phyloP scores from a whole-genome alignment of 2,888 invertebrate genomes.

The Sympetrum striolatum region DNA sequence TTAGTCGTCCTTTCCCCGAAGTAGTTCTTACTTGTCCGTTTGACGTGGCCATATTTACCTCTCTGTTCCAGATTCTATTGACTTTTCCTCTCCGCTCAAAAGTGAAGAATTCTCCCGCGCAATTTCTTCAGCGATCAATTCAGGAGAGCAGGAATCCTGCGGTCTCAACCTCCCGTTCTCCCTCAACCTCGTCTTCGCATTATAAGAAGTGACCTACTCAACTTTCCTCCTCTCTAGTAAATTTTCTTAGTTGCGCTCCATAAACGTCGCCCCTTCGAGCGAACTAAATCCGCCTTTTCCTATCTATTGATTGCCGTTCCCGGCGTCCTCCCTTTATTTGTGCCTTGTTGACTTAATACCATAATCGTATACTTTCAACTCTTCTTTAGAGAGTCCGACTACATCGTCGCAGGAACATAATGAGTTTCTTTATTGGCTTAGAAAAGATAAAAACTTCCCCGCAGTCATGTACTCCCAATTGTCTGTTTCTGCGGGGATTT shows the following conservation, averaged over 20 bases:
- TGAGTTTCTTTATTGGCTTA: not conserved
- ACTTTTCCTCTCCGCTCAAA: too few relatives aligned
- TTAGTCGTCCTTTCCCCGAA: too few relatives aligned
- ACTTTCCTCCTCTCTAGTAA: not conserved
- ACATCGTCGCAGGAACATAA: not conserved
- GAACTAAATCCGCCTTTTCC: not conserved
- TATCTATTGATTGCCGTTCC: too few relatives aligned
- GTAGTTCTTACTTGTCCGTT: too few relatives aligned
- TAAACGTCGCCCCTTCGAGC: not conserved
- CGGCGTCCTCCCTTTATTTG: not conserved
- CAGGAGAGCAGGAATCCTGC: not conserved
- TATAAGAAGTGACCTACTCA: not conserved
- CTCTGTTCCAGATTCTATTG: too few relatives aligned
- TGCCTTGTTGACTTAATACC: not conserved
- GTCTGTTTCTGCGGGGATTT: not conserved
- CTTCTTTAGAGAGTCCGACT: not conserved
- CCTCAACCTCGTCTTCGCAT: not conserved
- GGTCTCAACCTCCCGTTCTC: not conserved
- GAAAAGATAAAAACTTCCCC: not conserved
- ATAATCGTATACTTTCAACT: not conserved
- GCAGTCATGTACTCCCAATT: not conserved
- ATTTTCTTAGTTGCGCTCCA: not conserved
- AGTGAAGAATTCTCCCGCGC: too few relatives aligned
- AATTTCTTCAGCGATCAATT: not conserved
- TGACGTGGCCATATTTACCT: too few relatives aligned